A percentile compares a stretch with the other conserved stretches of the same genome.
Evolutionary conservation across 2,113 vertebrate genomes (phyloP).

Genomic region (Helogale parvula): DNA sequence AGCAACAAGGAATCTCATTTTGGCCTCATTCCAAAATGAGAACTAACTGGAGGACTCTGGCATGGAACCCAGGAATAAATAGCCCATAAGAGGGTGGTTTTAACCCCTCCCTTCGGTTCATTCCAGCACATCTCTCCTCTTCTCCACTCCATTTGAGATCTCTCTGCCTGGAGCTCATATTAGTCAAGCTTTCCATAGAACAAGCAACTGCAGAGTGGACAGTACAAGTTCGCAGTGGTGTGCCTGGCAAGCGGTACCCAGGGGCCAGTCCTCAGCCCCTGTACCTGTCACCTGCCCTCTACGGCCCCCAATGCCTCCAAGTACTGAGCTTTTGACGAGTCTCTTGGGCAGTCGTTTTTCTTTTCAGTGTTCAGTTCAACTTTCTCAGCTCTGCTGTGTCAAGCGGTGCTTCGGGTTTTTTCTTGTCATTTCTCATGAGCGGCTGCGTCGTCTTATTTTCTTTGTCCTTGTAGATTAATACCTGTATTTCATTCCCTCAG

Average conservation of each 20-base stretch:
- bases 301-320: accelerated
- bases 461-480: not conserved
- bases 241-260: no score
- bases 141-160: not conserved
- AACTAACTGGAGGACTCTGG: not conserved
- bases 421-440: not conserved
- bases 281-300: not conserved
- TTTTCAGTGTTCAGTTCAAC: no score
- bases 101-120: not conserved
- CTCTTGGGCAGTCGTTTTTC: not conserved
- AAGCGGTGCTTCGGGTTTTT: not conserved
- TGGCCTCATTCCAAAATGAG: not conserved
- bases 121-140: not conserved
- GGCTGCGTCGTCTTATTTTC: not conserved
- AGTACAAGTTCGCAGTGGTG: not conserved
- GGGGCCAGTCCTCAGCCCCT: not conserved
- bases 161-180: not conserved
- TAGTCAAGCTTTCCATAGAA: not conserved
- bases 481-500: not conserved
- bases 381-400: not conserved
- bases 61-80: not conserved
- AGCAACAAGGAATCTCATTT: not conserved
- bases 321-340: not conserved
- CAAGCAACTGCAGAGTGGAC: not conserved
- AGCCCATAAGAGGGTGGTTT: not conserved